A percentile compares a stretch with the other conserved stretches of the same genome.
These are phyloP conservation scores for Cyrtodaria siliqua DNA, from an alignment of 2,888 invertebrate genomes.

Conservation along the genomic window DNA sequence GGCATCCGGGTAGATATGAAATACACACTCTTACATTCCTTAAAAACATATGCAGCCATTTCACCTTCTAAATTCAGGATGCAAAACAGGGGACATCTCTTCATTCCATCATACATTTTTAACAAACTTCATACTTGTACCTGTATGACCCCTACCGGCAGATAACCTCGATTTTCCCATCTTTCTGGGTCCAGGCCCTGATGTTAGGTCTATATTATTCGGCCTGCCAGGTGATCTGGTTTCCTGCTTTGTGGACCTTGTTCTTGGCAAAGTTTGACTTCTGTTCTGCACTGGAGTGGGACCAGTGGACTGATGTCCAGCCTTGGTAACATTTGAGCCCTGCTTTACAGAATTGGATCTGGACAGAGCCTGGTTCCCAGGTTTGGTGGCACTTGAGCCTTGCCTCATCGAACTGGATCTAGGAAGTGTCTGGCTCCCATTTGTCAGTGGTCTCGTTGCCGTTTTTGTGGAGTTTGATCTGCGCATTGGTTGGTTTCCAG, in stretches of 20 bases:
- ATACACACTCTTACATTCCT: no score
- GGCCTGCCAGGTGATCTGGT: slow-evolving; percentile 50
- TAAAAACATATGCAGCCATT: no score
- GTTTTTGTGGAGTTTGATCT: slow-evolving; percentile 47
- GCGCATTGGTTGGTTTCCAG: slow-evolving; percentile 6
- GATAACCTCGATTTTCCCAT: slow-evolving; percentile 14
- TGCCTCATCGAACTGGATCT: slow-evolving; percentile 41
- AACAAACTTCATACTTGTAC: slow-evolving; percentile 3
- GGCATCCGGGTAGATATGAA: no score
- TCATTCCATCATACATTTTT: no score
- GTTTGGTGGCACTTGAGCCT: slow-evolving; percentile 1
- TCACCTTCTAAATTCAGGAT: no score
- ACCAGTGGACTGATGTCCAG: slow-evolving; percentile 10
- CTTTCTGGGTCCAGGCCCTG: slow-evolving; percentile 54
- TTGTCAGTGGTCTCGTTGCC: slow-evolving; percentile 7
- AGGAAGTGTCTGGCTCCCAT: slow-evolving; percentile 29
- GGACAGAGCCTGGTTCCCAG: slow-evolving; percentile 36
- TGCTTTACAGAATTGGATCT: slow-evolving; percentile 41
- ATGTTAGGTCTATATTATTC: slow-evolving; percentile 59
- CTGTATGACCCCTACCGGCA: slow-evolving; percentile 12
- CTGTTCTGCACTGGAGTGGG: slow-evolving; percentile 1
- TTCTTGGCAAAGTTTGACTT: slow-evolving; percentile 51
- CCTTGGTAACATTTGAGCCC: slow-evolving; percentile 2
- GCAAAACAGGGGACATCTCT: no score
- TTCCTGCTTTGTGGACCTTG: slow-evolving; percentile 17